phyloP scores from a whole-genome alignment of 1,140 invertebrate species.

The Bombus vancouverensis region DNA sequence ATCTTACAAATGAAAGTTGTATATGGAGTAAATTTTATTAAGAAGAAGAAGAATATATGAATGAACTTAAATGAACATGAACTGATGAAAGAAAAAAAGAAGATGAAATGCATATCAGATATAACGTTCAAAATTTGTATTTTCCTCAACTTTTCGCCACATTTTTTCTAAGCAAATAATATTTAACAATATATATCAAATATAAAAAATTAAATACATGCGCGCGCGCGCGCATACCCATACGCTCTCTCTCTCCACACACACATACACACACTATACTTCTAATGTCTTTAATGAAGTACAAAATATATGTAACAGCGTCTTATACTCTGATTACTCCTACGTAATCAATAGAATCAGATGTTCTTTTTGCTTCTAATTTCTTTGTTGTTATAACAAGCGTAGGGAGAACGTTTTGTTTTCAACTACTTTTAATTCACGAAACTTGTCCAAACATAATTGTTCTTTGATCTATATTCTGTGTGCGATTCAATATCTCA shows the following conservation, averaged over 20 bases:
- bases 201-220: slow-evolving; percentile 39
- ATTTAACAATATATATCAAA: slow-evolving; percentile 7
- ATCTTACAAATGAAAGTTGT: not conserved
- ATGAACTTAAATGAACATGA: not conserved
- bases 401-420: not conserved
- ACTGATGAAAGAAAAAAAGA: not conserved
- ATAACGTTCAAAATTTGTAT: not conserved
- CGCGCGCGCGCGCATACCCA: not conserved
- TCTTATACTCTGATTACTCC: slow-evolving; percentile 72
- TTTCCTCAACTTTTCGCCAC: not conserved
- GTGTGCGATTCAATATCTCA: not conserved
- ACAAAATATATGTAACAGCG: slow-evolving; percentile 73
- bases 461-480: not conserved
- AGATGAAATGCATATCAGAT: not conserved
- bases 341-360: slow-evolving; percentile 68
- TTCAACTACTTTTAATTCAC: not conserved
- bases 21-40: too few relatives aligned
- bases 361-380: not conserved
- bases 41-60: not conserved
- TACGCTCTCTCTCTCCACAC: not conserved
- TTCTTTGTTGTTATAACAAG: not conserved
- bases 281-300: slow-evolving; percentile 68
- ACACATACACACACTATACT: not conserved
- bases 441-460: not conserved
- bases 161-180: slow-evolving; percentile 26